Evolutionary conservation across 2,888 invertebrate species (phyloP), one percentile per base, ranked within the genome.

Genomic region (Barypeithes pellucidus): DNA sequence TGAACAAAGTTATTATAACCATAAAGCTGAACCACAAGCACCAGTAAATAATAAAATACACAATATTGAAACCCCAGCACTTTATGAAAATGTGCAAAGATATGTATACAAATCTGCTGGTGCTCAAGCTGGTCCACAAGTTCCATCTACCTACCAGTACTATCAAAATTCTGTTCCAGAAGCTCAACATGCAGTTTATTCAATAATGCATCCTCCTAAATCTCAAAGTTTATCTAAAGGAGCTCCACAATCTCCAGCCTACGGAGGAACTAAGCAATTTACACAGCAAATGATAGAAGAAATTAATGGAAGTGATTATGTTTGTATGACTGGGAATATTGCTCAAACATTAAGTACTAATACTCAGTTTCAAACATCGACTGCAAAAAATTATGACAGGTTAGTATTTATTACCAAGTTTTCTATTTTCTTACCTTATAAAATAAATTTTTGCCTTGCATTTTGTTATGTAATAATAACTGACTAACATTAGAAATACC

Each of bases 1-100:
- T 79, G 82, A 81, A 29, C 87, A 87, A 83, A 82, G 86, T 82
- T 83, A 88, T 84, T 82, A 86, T 78, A 81, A 87, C 78, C 91
- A 92, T 76, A 93, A 94, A 84, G 95, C 95, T 8, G 94, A 95
- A 82, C 95, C 95, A 0, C 95, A 95, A 86, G 92, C 94, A 50
- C 92, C 94, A 71, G 18, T 57, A 39, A 52, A n/a, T n/a, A 87
- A 84, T 75, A 87, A 85, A 76, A 82, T 79, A 67, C 78, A 78
- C 41, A 79, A 88, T 83, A 85, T 85, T 86, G 67, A 83, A 76
- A 89, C 82, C 4, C 87, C 87, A 20, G 89, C 91, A 29, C 90
- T 92, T 3, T 86, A 86, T 78, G 86, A 86, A 81, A 86, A 86
- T 78, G 71, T 86, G 3, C 83, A 84, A 39, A 81, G 81, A 66